These are phyloP conservation scores for Collichthys lucidus DNA, from an alignment of 2,113 vertebrate species.

Conservation along the genomic window DNA sequence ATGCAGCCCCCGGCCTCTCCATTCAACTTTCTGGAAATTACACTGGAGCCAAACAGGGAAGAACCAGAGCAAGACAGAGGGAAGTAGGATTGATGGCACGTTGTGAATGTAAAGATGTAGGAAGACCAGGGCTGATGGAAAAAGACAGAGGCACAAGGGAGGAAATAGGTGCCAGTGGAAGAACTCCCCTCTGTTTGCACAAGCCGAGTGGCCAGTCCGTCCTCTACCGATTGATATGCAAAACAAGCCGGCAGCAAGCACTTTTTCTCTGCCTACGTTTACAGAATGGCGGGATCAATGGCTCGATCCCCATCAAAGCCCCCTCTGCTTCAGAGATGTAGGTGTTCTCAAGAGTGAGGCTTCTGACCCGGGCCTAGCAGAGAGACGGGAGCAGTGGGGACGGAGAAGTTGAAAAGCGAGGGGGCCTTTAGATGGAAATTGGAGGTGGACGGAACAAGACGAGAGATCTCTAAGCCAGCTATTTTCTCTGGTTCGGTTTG, in stretches of 20 bases:
- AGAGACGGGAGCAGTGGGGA: neutral
- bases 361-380: conserved; percentile 36
- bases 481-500: neutral
- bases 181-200: conserved; percentile 44
- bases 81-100: conserved; percentile 45
- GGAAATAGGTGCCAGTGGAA: conserved; percentile 25
- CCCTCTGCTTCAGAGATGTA: conserved; percentile 30
- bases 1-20: conserved; percentile 60
- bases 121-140: conserved; percentile 16
- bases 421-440: conserved; percentile 19
- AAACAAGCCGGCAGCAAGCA: conserved; percentile 63
- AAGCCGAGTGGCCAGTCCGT: conserved; percentile 32
- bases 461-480: neutral
- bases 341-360: conserved; percentile 26
- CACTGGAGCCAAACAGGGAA: conserved; percentile 30
- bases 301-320: conserved; percentile 57
- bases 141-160: conserved; percentile 26
- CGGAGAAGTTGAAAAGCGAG: conserved; percentile 25
- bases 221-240: conserved; percentile 70
- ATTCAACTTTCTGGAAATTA: conserved; percentile 72
- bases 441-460: neutral
- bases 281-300: conserved; percentile 68
- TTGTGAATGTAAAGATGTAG: conserved; percentile 23
- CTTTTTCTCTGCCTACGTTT: conserved; percentile 63
- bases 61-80: conserved; percentile 39